Evolutionary conservation across 2,797 vertebrate species (phyloP).

Genomic region (Buceros bicornis): DNA sequence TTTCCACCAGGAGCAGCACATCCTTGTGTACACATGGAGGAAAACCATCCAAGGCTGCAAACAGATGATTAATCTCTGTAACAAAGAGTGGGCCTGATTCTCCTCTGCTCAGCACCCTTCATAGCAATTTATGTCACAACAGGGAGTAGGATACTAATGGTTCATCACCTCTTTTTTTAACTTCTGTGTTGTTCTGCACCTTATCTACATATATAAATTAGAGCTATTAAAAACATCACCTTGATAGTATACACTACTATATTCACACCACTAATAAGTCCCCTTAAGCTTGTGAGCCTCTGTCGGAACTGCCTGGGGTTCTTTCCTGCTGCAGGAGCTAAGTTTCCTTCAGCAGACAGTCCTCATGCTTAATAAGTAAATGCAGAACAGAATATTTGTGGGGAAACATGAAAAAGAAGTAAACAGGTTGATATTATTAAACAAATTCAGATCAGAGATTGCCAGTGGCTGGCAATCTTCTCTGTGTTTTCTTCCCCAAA

Average conservation of each 20-base stretch:
- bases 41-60: neutral
- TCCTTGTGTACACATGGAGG: neutral
- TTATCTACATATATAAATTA: neutral
- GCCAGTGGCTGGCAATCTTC: neutral
- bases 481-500: neutral
- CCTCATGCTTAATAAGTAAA: neutral
- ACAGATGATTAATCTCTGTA: neutral
- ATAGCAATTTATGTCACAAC: neutral
- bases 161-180: neutral
- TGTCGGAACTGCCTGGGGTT: neutral
- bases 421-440: constrained; percentile 1
- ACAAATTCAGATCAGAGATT: neutral
- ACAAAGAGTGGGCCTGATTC: neutral
- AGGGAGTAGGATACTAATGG: neutral
- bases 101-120: neutral
- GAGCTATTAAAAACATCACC: neutral
- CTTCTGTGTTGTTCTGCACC: neutral
- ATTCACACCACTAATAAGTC: neutral
- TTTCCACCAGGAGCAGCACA: neutral
- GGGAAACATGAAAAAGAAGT: neutral
- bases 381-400: neutral
- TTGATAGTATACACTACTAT: neutral
- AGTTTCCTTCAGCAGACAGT: neutral
- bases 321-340: neutral
- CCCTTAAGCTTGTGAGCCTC: neutral